phyloP scores from a whole-genome alignment of 2,797 vertebrate species.

The Cetoscarus ocellatus region DNA sequence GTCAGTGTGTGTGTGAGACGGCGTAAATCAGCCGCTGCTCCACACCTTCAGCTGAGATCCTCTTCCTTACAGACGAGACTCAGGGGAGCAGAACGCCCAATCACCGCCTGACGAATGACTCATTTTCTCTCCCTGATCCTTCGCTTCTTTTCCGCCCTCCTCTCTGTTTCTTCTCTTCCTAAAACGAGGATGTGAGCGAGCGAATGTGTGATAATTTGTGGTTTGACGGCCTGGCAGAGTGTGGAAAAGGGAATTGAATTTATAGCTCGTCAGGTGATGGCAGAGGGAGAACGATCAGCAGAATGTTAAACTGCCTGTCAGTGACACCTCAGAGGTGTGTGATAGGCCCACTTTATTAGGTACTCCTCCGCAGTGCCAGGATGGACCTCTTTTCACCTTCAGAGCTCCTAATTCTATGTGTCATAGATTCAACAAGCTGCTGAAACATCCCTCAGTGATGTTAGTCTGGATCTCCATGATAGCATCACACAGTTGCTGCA shows the following conservation, averaged over 20 bases:
- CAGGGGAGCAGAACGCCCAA: slow-evolving; percentile 10
- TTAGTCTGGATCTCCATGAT: too few species aligned
- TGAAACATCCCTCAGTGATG: too few species aligned
- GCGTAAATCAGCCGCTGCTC: slow-evolving; percentile 7
- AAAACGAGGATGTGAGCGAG: not conserved
- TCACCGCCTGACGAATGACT: slow-evolving; percentile 25
- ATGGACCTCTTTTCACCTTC: too few species aligned
- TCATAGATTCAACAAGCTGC: too few species aligned
- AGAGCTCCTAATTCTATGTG: too few species aligned
- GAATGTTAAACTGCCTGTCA: slow-evolving; percentile 46
- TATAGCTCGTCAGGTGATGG: slow-evolving; percentile 27
- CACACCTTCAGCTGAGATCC: not conserved
- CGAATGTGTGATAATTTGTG: slow-evolving; percentile 16
- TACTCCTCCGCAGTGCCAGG: too few species aligned
- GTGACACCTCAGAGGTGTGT: slow-evolving; percentile 11
- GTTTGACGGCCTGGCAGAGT: slow-evolving; percentile 20
- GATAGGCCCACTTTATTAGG: too few species aligned
- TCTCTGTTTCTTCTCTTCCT: slow-evolving; percentile 3
- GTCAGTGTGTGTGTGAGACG: not conserved
- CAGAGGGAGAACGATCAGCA: slow-evolving; percentile 46
- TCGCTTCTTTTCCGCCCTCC: not conserved
- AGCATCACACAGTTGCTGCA: too few species aligned
- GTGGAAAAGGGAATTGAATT: slow-evolving; percentile 41
- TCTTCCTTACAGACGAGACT: slow-evolving; percentile 3
- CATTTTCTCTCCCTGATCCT: slow-evolving; percentile 15